These are phyloP conservation scores for Rattus norvegicus DNA, from an alignment of 2,113 vertebrate species.

Conservation along the genomic window GRCr8 NC_086026.1:132466001-132466500, in stretches of 20 bases:
- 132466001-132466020: not conserved
- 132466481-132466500: not conserved
- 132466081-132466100: not conserved
- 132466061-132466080: not conserved
- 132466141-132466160: not conserved
- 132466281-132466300: too few relatives aligned
- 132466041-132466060: not conserved
- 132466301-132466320: not conserved
- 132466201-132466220: not conserved
- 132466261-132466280: not conserved
- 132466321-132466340: not conserved
- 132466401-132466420: not conserved
- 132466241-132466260: not conserved
- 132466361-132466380: not conserved
- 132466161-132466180: not conserved
- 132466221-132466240: not conserved
- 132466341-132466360: not conserved
- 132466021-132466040: not conserved
- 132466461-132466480: not conserved
- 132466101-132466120: not conserved
- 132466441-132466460: not conserved
- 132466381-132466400: not conserved
- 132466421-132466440: not conserved
- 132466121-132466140: not conserved
- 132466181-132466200: not conserved